phyloP scores from a whole-genome alignment of 2,113 vertebrate genomes.

The Alaudala cheleensis region DNA sequence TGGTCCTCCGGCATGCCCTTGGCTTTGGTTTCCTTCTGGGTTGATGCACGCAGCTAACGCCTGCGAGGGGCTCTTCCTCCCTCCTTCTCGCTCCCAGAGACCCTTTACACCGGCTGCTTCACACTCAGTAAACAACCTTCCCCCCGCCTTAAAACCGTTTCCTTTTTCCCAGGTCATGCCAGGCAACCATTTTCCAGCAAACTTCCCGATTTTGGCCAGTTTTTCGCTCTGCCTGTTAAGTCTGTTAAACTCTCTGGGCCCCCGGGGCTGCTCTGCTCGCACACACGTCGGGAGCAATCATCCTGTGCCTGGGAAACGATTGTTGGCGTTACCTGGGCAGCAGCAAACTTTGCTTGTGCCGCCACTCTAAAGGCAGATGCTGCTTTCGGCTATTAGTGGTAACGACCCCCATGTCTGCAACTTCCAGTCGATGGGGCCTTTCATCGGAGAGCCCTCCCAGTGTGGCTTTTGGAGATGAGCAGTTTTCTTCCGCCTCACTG shows the following conservation, averaged over 20 bases:
- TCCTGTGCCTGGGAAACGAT: neutral
- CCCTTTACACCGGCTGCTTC: neutral
- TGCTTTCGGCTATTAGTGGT: neutral
- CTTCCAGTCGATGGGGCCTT: neutral
- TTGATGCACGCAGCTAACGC: neutral
- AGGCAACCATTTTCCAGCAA: slow-evolving; percentile 1
- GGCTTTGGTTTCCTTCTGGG: neutral
- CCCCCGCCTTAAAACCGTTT: neutral
- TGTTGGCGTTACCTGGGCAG: slow-evolving; percentile 37
- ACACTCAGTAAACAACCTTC: neutral
- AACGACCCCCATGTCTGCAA: neutral
- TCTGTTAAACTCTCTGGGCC: neutral
- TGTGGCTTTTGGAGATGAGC: neutral
- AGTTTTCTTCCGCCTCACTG: slow-evolving; percentile 20
- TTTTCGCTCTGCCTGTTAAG: neutral
- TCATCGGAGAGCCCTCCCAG: neutral
- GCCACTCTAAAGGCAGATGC: neutral
- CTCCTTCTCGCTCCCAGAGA: neutral
- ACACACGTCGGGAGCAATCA: neutral
- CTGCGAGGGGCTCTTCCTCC: neutral
- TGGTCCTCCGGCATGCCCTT: neutral
- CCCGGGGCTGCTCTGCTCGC: neutral
- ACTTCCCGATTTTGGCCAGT: neutral
- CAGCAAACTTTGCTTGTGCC: slow-evolving; percentile 17
- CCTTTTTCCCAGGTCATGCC: neutral